These are phyloP conservation scores for Pardalotus punctatus DNA, from an alignment of 2,113 vertebrate species.

Conservation along the genomic window DNA sequence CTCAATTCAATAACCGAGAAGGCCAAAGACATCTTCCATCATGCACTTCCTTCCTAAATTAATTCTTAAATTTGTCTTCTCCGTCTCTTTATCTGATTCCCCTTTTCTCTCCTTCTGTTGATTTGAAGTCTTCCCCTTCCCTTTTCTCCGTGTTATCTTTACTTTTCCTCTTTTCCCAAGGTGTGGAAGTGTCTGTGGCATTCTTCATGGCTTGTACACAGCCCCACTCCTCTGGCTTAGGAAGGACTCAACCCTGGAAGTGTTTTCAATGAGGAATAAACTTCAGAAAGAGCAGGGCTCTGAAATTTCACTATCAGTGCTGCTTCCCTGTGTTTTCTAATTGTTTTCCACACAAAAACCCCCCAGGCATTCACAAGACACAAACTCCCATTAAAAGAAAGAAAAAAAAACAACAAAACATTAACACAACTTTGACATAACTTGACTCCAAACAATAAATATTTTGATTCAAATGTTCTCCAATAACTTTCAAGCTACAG, in stretches of 20 bases:
- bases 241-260: not conserved
- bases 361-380: not conserved
- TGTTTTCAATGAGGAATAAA: not conserved
- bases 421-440: not conserved
- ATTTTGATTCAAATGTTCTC: not conserved
- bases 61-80: not conserved
- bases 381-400: not conserved
- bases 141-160: not conserved
- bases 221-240: not conserved
- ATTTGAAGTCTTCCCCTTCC: not conserved
- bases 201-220: not conserved
- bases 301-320: not conserved
- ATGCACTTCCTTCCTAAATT: not conserved
- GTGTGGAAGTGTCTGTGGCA: not conserved
- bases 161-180: not conserved
- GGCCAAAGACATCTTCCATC: not conserved
- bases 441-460: not conserved
- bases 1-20: not conserved
- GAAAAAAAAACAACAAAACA: not conserved
- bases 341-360: not conserved
- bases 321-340: not conserved
- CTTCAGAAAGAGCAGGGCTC: not conserved
- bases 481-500: not conserved
- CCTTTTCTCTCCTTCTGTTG: not conserved
- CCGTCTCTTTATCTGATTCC: not conserved